Conservation (phyloP, 2,797 vertebrate genomes). For the Remorina albescens region DNA sequence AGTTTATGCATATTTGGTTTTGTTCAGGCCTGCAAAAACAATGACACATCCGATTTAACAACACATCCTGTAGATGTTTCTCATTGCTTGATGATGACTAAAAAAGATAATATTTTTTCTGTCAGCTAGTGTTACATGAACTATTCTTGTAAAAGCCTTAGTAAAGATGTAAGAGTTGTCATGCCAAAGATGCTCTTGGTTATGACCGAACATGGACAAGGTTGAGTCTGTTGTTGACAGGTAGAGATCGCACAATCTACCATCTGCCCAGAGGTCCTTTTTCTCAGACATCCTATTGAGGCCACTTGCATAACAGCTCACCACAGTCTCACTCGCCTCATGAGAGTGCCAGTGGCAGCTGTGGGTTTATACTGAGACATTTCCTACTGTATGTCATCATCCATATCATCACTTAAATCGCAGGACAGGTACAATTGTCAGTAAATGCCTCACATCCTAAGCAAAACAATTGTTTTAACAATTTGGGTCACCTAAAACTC, state of each 20-base stretch:
- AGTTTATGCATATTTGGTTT: constrained; percentile 42
- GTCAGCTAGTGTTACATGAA: not conserved
- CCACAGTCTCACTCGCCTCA: not conserved
- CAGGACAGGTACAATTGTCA: constrained; percentile 35
- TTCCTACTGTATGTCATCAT: constrained; percentile 41
- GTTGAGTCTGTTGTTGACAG: constrained; percentile 28
- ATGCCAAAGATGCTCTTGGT: not conserved
- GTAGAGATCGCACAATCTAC: constrained; percentile 5
- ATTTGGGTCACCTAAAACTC: constrained; percentile 29
- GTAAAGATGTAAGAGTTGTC: not conserved
- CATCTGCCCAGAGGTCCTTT: constrained; percentile 5
- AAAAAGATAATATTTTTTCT: constrained; percentile 3
- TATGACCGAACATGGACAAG: constrained; percentile 25
- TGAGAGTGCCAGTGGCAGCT: constrained; percentile 13
- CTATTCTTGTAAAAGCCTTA: not conserved
- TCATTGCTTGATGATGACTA: constrained; percentile 1
- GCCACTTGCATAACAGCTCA: constrained; percentile 33
- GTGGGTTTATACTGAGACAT: constrained; percentile 20
- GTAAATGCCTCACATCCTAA: constrained; percentile 31
- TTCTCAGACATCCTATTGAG: constrained; percentile 15
- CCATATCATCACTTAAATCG: constrained; percentile 26
- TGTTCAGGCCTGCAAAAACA: constrained; percentile 44
- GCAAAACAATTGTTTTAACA: constrained; percentile 14
- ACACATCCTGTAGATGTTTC: constrained; percentile 20
- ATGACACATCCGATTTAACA: constrained; percentile 34